Evolutionary conservation across 2,113 vertebrate genomes (phyloP).

Genomic region (Corvus cornix): DNA sequence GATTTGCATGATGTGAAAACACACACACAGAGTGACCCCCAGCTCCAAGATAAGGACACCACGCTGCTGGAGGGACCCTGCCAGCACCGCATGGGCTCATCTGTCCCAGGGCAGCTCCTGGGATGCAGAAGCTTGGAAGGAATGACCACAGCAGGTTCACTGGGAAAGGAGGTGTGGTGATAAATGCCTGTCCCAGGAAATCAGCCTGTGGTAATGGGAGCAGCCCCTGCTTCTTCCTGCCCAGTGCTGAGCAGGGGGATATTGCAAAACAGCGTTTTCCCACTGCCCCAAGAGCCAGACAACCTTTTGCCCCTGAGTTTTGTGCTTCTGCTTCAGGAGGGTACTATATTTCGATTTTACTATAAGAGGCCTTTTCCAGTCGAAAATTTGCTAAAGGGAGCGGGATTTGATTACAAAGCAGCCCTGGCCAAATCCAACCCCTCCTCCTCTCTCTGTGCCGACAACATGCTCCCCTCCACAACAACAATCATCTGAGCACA

Average conservation of each 20-base stretch:
- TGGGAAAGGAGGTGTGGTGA: neutral
- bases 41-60: neutral
- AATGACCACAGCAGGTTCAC: neutral
- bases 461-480: slow-evolving; percentile 67
- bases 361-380: slow-evolving; percentile 17
- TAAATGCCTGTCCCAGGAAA: neutral
- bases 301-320: neutral
- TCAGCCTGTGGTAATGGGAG: accelerated
- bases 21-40: neutral
- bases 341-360: neutral
- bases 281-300: neutral
- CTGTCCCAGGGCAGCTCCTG: neutral
- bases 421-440: slow-evolving; percentile 22
- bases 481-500: slow-evolving; percentile 74
- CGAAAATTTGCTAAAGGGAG: slow-evolving; percentile 32
- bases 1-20: neutral
- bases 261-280: neutral
- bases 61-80: accelerated
- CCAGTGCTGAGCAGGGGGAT: neutral
- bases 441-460: slow-evolving; percentile 27
- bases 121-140: neutral
- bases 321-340: neutral
- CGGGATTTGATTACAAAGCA: slow-evolving; percentile 34
- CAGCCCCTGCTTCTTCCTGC: neutral
- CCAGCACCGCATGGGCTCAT: accelerated